Base-by-base conservation (phyloP, 2,113 vertebrate genomes). In the Pogonocichla stellata region DNA sequence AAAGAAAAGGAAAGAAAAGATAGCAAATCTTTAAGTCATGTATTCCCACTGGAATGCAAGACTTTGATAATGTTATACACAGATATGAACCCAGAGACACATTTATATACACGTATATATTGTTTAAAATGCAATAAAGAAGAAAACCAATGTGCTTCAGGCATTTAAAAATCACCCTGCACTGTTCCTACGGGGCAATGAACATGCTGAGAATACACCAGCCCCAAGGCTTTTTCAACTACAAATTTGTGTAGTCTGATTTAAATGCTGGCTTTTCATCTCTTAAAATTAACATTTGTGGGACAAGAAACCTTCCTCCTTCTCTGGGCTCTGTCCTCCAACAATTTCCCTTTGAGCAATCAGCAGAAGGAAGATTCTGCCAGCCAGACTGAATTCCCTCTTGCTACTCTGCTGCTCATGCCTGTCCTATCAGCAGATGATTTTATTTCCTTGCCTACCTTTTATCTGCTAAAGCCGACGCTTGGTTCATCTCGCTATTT, bases 401-500 rank as follows among this genome's bases (percentile, higher is more conserved):
- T 17, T 9, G 0, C 2, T 19, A 3, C 56, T 65, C 15, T 28
- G 31, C 50, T 65, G 8, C 9, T 40, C 4, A 1, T 2, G 36
- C 47, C 69, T 47, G 22, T 20, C 20, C n/a, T 60, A 15, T 2
- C 83, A 70, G 31, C 73, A 64, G 42, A 8, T 4, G 8, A 51
- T 12, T 78, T 40, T 2, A 65, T 36, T 64, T 80, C 34, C 38
- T 33, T 18, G n/a, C 88, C 96, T 98, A 99, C 99, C 99, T 99
- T 97, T 99, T 99, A 96, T 99, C 99, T 29, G 98, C 98, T 91
- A 99, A 98, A 96, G 98, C 95, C 10, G 99, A 98, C 3, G 99
- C 98, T 97, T 99, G 99, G 96, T 98, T 99, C 98, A 99, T 98
- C 97, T 99, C 99, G 33, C 98, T 99, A 94, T 99, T 99, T 96